Percentiles rank a stretch among this genome's conserved stretches.
Evolutionary conservation across 2,888 invertebrate species (phyloP).

Genomic region (Acanthosepion esculentum): DNA sequence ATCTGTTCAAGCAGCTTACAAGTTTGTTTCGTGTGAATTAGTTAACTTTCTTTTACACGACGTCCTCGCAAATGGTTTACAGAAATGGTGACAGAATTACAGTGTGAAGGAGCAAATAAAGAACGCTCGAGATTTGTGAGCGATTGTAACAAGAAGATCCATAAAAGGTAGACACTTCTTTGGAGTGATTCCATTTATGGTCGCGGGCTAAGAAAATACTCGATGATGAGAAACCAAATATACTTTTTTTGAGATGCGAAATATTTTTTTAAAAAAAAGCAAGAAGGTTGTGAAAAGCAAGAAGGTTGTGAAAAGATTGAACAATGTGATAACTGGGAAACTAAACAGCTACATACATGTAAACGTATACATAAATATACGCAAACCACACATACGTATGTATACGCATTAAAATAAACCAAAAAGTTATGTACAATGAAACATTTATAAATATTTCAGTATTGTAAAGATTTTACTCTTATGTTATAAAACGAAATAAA

Average conservation of each 20-base stretch:
- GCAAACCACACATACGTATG: not conserved
- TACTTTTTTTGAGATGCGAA: not conserved
- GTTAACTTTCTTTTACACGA: too few relatives aligned
- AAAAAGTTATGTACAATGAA: not conserved
- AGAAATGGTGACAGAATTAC: too few relatives aligned
- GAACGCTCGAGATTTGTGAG: not conserved
- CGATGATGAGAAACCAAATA: not conserved
- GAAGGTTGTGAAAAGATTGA: conserved; percentile 33
- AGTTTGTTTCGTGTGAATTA: too few relatives aligned
- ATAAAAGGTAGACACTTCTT: too few relatives aligned
- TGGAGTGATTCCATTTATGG: not conserved
- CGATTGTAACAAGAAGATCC: too few relatives aligned
- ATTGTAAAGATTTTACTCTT: not conserved
- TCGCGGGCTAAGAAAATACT: not conserved
- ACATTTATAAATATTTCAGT: not conserved
- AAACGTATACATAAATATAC: not conserved
- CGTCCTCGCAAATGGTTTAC: too few relatives aligned
- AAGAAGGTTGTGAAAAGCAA: not conserved
- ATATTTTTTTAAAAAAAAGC: not conserved
- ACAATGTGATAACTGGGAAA: not conserved
- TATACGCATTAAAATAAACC: not conserved
- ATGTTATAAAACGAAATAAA: conserved; percentile 9
- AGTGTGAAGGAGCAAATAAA: not conserved
- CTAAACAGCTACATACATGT: not conserved
- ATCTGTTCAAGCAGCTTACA: too few relatives aligned